Conservation (phyloP, 1,140 invertebrate species). For the Epicauta chinensis region DNA sequence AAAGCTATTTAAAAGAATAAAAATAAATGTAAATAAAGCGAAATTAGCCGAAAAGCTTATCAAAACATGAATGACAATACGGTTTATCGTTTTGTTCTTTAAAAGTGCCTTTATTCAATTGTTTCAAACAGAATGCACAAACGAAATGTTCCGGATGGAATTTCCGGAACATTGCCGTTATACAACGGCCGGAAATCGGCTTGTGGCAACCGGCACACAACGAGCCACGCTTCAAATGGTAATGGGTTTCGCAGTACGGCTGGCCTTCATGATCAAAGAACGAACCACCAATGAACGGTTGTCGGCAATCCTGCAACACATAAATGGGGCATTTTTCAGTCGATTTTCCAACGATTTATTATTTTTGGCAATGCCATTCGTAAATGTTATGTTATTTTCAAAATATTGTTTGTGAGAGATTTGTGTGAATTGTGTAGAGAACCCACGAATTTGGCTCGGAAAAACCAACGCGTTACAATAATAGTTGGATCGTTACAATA, state of each 20-base stretch:
- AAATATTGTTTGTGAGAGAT: too few species aligned
- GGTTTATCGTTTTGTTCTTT: conserved; percentile 98
- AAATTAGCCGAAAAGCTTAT: conserved; percentile 86
- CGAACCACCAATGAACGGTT: conserved; percentile 87
- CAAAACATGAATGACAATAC: conserved; percentile 96
- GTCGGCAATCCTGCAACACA: conserved; percentile 76
- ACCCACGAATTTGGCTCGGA: too few species aligned
- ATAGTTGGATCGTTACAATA: too few species aligned
- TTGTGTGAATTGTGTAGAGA: too few species aligned
- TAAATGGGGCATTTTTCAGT: not conserved
- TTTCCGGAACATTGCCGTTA: conserved; percentile 98
- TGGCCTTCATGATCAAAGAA: conserved; percentile 95
- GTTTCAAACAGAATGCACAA: conserved; percentile 95
- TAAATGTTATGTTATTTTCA: too few species aligned
- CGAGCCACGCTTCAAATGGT: conserved; percentile 93
- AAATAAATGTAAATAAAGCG: too few species aligned
- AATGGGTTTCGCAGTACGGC: conserved; percentile 97
- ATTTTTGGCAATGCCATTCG: too few species aligned
- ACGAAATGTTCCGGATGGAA: conserved; percentile 99
- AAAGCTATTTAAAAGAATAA: too few species aligned
- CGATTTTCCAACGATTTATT: too few species aligned
- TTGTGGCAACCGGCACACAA: conserved; percentile 96
- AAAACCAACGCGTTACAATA: too few species aligned
- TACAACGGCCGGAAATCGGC: conserved; percentile 94
- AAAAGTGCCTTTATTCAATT: conserved; percentile 96